Percentiles rank a stretch among this genome's conserved stretches.
phyloP scores from a whole-genome alignment of 2,113 vertebrate species.

The Potamarius usumacintae region DNA sequence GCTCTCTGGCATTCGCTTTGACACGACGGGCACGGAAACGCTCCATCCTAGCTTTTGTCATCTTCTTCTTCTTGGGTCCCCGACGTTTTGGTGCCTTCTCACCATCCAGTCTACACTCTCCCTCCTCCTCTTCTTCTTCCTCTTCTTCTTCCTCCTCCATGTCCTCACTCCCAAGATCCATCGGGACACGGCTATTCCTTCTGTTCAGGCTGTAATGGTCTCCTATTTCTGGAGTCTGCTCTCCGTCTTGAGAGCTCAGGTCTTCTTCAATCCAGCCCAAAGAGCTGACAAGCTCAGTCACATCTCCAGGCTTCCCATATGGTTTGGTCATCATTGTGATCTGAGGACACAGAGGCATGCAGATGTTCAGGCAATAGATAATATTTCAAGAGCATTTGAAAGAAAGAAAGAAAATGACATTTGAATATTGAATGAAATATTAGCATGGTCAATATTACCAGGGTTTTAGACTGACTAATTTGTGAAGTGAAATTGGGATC shows the following conservation, averaged over 20 bases:
- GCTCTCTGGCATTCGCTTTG: slow-evolving; percentile 93
- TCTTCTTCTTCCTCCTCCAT: slow-evolving; percentile 80
- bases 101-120: slow-evolving; percentile 72
- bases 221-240: slow-evolving; percentile 64
- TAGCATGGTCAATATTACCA: neutral
- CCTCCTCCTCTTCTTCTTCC: slow-evolving; percentile 82
- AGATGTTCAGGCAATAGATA: slow-evolving; percentile 7
- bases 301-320: slow-evolving; percentile 73
- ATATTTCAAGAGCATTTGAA: neutral
- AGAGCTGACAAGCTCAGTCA: slow-evolving; percentile 79
- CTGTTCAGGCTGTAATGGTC: slow-evolving; percentile 57
- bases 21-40: slow-evolving; percentile 84
- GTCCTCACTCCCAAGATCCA: slow-evolving; percentile 74
- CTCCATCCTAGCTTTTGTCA: slow-evolving; percentile 94
- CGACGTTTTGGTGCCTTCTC: slow-evolving; percentile 86
- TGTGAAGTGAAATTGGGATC: neutral
- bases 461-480: neutral
- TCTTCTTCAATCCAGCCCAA: slow-evolving; percentile 82
- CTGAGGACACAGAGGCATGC: slow-evolving; percentile 61
- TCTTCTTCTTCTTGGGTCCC: slow-evolving; percentile 98
- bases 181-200: slow-evolving; percentile 59
- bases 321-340: slow-evolving; percentile 81
- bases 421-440: neutral
- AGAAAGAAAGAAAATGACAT: neutral
- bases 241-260: slow-evolving; percentile 78